Conservation (phyloP, 2,797 vertebrate genomes). For the Heterohyrax brucei region DNA sequence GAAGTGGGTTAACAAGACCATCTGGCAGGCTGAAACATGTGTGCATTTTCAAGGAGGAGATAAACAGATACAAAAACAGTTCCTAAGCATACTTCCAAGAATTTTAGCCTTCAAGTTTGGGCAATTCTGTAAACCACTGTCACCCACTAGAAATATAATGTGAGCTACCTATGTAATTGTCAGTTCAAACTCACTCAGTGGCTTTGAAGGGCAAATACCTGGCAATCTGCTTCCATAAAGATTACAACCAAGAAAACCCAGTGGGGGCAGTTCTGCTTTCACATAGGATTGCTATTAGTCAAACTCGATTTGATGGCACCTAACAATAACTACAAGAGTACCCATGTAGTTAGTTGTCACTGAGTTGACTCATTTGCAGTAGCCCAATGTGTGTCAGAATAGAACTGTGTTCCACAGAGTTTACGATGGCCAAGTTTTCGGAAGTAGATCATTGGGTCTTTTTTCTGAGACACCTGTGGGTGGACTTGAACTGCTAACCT, state of each 20-base stretch:
- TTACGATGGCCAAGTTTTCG: no score
- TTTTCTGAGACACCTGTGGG: no score
- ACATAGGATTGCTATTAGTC: no score
- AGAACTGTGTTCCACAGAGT: neutral
- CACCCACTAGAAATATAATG: neutral
- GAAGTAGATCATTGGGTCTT: no score
- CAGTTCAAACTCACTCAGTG: no score
- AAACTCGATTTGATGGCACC: neutral
- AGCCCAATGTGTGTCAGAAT: neutral
- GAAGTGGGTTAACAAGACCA: neutral
- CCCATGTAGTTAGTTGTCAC: neutral
- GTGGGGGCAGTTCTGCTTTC: no score
- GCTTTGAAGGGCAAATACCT: no score
- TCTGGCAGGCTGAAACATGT: neutral
- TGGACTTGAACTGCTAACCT: no score
- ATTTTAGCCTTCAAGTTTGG: neutral
- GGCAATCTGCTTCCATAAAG: no score
- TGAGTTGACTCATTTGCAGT: neutral
- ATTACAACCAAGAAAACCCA: no score
- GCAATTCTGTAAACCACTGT: no score
- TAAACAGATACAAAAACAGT: neutral
- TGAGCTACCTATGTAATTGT: no score
- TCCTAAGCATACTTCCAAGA: neutral
- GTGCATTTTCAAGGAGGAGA: neutral
- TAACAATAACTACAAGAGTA: neutral